Evolutionary conservation across 2,888 invertebrate genomes (phyloP).

Genomic region (Drosophila basisetae): DNA sequence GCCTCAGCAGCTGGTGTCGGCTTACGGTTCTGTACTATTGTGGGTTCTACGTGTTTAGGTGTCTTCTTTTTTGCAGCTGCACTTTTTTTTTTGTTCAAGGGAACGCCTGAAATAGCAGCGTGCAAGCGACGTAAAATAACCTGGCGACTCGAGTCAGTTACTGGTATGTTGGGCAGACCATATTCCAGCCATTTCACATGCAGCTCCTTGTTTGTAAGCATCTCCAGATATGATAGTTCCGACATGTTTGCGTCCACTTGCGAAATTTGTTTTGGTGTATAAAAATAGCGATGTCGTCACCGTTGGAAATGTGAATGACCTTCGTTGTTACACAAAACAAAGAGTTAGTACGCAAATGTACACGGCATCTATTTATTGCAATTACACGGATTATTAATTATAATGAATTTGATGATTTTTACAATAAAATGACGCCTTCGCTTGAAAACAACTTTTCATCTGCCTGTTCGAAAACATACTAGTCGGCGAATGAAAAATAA

Average conservation of each 20-base stretch:
- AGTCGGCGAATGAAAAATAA: background rate
- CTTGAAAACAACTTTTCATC: background rate
- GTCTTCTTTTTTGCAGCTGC: constrained; percentile 48
- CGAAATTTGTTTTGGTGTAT: constrained; percentile 43
- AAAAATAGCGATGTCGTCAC: constrained; percentile 67
- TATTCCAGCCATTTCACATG: constrained; percentile 77
- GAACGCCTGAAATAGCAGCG: constrained; percentile 65
- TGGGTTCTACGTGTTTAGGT: constrained; percentile 76
- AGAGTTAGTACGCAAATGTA: background rate
- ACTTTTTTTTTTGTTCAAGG: constrained; percentile 47
- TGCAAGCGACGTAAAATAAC: constrained; percentile 79
- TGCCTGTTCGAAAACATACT: constrained; percentile 22
- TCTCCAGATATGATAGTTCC: constrained; percentile 70
- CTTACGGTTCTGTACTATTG: constrained; percentile 66
- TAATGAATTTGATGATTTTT: background rate
- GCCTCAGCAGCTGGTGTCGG: constrained; percentile 54
- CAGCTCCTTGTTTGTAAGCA: constrained; percentile 78
- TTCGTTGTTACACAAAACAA: background rate
- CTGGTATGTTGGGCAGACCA: constrained; percentile 83
- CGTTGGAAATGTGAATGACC: constrained; percentile 19
- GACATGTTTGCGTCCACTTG: constrained; percentile 54
- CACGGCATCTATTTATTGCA: background rate
- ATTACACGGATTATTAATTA: background rate
- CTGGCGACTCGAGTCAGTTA: constrained; percentile 82
- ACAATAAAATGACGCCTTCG: background rate